A percentile compares a stretch with the other conserved stretches of the same genome.
These are phyloP conservation scores for Drosophila birchii DNA, from an alignment of 2,888 invertebrate genomes.

Conservation along the genomic window DNA sequence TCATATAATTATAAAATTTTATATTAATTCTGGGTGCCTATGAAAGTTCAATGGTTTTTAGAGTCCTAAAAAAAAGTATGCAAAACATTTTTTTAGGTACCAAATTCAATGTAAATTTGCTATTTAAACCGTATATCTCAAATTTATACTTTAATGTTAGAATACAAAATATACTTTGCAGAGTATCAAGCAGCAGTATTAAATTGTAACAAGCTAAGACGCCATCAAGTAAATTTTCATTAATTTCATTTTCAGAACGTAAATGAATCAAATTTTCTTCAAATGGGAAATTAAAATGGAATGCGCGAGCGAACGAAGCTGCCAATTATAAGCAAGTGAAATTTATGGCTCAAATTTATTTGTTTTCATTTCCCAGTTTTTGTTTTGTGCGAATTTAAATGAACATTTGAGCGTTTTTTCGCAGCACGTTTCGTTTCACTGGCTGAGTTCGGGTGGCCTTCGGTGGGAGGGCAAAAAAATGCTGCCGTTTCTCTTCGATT, in stretches of 20 bases:
- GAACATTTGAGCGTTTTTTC: conserved; percentile 19
- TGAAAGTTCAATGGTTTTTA: background rate
- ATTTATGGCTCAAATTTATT: conserved; percentile 46
- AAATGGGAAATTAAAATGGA: conserved; percentile 33
- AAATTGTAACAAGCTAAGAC: background rate
- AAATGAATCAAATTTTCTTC: conserved; percentile 24
- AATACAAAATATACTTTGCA: background rate
- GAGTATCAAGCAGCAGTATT: background rate
- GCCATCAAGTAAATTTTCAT: background rate
- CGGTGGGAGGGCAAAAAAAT: conserved; percentile 37
- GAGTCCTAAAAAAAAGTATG: background rate
- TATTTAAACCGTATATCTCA: background rate
- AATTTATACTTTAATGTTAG: background rate
- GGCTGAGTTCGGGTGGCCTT: conserved; percentile 17
- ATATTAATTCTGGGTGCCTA: background rate
- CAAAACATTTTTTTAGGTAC: no score
- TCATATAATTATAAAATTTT: background rate
- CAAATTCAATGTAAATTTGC: background rate
- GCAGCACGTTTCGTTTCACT: conserved; percentile 42
- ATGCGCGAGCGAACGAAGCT: conserved; percentile 28
- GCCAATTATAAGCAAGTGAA: conserved; percentile 45
- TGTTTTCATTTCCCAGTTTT: conserved; percentile 12
- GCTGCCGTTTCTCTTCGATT: conserved; percentile 46
- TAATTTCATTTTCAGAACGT: conserved; percentile 3
- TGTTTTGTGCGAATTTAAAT: conserved; percentile 31